These are phyloP conservation scores for Artemisiospiza belli DNA, from an alignment of 2,113 vertebrate genomes.

Conservation along the genomic window DNA sequence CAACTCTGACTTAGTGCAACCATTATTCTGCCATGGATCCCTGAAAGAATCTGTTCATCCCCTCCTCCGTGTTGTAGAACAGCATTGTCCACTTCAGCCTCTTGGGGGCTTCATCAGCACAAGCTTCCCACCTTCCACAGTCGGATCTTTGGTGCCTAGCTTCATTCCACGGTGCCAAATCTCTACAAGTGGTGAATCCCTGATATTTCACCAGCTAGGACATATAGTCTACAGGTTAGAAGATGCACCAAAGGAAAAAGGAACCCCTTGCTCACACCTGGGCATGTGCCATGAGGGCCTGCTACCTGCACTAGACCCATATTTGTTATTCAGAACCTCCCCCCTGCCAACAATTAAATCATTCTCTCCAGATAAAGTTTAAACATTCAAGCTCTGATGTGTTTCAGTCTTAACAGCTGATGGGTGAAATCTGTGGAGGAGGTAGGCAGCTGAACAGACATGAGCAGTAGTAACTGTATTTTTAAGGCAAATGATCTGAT, in stretches of 20 bases:
- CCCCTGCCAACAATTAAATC: neutral
- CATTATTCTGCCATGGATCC: neutral
- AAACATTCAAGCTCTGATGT: neutral
- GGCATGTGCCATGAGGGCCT: neutral
- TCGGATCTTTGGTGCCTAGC: neutral
- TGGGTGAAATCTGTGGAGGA: neutral
- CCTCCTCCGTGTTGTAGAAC: neutral
- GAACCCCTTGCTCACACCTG: rapidly evolving
- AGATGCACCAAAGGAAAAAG: neutral
- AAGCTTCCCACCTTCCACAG: neutral
- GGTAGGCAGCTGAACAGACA: neutral
- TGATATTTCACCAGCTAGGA: neutral
- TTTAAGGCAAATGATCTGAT: neutral
- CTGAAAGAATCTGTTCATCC: neutral
- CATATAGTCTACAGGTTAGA: neutral
- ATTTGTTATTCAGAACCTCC: neutral
- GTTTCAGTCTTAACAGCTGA: neutral
- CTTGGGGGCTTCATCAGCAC: neutral
- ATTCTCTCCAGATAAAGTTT: neutral
- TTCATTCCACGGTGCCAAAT: neutral
- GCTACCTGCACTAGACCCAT: neutral
- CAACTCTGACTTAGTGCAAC: neutral
- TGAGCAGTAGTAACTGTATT: neutral
- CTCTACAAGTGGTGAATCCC: neutral
- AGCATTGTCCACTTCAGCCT: neutral